These are phyloP conservation scores for Peromyscus californicus DNA, from an alignment of 2,113 vertebrate genomes.

Conservation along the genomic window DNA sequence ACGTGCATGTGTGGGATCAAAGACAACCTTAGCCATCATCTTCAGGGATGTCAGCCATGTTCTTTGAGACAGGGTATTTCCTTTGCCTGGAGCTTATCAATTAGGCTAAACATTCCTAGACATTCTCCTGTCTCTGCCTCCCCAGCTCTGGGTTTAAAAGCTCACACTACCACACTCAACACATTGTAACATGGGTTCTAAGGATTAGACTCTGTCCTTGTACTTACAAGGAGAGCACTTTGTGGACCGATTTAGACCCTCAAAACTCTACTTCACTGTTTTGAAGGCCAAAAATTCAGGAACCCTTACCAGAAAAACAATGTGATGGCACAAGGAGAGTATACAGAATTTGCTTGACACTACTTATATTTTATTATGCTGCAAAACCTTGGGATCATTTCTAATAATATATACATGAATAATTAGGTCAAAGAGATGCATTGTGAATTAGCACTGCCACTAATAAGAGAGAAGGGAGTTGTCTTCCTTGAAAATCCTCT, in stretches of 20 bases:
- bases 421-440: constrained; percentile 22
- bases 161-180: too few relatives aligned
- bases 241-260: neutral
- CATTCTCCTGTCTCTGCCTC: neutral
- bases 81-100: neutral
- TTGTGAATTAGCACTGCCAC: constrained; percentile 47
- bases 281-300: neutral
- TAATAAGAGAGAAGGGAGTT: constrained; percentile 32
- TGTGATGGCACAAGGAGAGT: constrained; percentile 15
- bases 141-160: neutral
- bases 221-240: neutral
- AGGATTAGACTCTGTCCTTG: neutral
- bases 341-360: neutral
- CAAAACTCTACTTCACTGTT: constrained; percentile 6
- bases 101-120: neutral
- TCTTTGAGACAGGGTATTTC: neutral
- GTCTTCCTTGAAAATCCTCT: constrained; percentile 32
- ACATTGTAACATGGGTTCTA: neutral
- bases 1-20: neutral
- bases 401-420: constrained; percentile 54
- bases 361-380: constrained; percentile 51
- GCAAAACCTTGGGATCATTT: constrained; percentile 52
- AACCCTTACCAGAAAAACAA: constrained; percentile 46
- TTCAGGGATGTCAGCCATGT: neutral
- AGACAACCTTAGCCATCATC: neutral